phyloP scores from a whole-genome alignment of 1,140 invertebrate genomes.

The Rhysida immarginata region DNA sequence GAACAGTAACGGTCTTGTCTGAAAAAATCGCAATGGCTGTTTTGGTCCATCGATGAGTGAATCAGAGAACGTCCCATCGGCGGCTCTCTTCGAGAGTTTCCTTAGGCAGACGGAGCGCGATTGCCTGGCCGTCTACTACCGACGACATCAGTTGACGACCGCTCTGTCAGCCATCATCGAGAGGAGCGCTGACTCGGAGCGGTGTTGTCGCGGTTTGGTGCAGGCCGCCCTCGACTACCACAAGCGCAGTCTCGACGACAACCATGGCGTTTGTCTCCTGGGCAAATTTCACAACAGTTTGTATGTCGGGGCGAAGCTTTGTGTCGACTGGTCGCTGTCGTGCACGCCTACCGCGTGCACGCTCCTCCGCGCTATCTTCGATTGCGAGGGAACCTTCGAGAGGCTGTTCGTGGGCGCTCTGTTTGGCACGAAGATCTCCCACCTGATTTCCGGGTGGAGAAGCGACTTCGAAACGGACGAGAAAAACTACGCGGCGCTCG shows the following conservation, averaged over 20 bases:
- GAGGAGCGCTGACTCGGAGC: neutral
- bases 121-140: neutral
- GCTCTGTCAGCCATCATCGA: neutral
- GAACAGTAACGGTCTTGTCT: too few species aligned
- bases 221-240: neutral
- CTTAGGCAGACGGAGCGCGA: neutral
- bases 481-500: neutral
- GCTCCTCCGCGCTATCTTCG: neutral
- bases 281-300: neutral
- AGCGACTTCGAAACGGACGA: neutral
- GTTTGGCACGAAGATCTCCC: neutral
- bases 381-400: neutral
- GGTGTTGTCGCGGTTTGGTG: neutral
- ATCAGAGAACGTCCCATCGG: too few species aligned
- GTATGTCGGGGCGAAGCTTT: neutral
- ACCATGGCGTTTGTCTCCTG: neutral
- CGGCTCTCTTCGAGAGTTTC: neutral
- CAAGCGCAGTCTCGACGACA: neutral
- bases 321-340: slow-evolving; percentile 4
- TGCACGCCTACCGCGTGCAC: slow-evolving; percentile 9
- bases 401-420: neutral
- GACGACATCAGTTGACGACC: neutral
- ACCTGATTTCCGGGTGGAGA: neutral
- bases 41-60: too few species aligned
- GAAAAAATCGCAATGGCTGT: too few species aligned